Evolutionary conservation across 2,113 vertebrate genomes (phyloP).

Genomic region (Lepus timidus): DNA sequence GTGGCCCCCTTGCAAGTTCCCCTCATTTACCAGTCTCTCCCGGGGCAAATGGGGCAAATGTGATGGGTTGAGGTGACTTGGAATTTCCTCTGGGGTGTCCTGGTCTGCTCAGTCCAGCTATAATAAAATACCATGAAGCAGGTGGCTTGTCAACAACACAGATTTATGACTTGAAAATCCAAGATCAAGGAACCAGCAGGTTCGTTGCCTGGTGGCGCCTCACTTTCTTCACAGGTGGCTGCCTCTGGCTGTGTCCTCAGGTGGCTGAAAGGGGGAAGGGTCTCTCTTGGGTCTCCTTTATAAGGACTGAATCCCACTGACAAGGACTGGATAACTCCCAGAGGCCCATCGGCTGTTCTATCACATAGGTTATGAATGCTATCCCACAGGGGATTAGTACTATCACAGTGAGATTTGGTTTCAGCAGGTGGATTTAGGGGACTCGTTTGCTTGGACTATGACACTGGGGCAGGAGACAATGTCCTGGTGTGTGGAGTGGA

Average conservation of each 20-base stretch:
- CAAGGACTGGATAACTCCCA: background rate
- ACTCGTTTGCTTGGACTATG: background rate
- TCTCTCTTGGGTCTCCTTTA: background rate
- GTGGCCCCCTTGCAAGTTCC: background rate
- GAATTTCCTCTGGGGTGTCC: background rate
- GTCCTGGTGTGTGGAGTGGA: accelerated
- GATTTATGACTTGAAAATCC: background rate
- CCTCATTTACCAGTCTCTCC: background rate
- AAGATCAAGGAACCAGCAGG: background rate
- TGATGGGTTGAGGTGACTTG: background rate
- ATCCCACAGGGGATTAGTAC: background rate
- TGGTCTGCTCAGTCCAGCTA: background rate
- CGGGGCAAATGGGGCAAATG: background rate
- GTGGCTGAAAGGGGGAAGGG: background rate
- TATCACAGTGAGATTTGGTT: background rate
- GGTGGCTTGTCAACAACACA: background rate
- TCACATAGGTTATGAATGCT: too few relatives aligned
- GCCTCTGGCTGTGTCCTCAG: background rate
- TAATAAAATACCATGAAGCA: background rate
- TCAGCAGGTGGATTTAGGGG: background rate
- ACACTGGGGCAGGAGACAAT: background rate
- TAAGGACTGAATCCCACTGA: background rate
- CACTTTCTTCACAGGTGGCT: background rate
- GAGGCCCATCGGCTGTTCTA: background rate
- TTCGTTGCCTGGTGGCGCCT: too few relatives aligned